phyloP scores from a whole-genome alignment of 2,113 vertebrate genomes.

The Semnornis frantzii region DNA sequence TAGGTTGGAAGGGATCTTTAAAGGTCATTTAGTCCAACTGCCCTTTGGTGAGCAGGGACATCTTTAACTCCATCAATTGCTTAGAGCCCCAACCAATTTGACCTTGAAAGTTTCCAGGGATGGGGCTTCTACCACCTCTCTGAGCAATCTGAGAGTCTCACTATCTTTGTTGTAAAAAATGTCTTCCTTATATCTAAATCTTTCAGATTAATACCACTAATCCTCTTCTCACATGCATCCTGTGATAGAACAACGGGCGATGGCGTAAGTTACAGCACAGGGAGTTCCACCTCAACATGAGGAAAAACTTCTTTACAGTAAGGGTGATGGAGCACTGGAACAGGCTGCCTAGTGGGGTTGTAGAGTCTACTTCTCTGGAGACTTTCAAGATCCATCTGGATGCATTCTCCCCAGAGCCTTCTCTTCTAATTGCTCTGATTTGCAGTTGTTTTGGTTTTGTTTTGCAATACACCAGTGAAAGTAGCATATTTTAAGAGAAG shows the following conservation, averaged over 20 bases:
- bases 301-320: too few species aligned
- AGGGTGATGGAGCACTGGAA: too few species aligned
- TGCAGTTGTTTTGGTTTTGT: not conserved
- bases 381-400: too few species aligned
- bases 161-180: not conserved
- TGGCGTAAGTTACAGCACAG: too few species aligned
- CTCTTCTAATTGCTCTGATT: not conserved
- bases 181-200: not conserved
- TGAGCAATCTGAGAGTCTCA: not conserved
- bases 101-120: not conserved
- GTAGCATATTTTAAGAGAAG: not conserved
- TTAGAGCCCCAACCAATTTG: not conserved
- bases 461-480: not conserved
- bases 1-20: not conserved
- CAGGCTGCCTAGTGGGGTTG: too few species aligned
- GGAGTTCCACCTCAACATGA: too few species aligned
- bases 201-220: not conserved
- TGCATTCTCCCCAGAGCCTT: too few species aligned
- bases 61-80: not conserved
- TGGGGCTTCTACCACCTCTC: not conserved
- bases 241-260: not conserved
- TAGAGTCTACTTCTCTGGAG: too few species aligned
- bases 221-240: not conserved
- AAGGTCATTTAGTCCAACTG: not conserved
- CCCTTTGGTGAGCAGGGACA: not conserved